Base-by-base conservation (phyloP, 2,888 invertebrate species). In the Chironomus tentans region DNA sequence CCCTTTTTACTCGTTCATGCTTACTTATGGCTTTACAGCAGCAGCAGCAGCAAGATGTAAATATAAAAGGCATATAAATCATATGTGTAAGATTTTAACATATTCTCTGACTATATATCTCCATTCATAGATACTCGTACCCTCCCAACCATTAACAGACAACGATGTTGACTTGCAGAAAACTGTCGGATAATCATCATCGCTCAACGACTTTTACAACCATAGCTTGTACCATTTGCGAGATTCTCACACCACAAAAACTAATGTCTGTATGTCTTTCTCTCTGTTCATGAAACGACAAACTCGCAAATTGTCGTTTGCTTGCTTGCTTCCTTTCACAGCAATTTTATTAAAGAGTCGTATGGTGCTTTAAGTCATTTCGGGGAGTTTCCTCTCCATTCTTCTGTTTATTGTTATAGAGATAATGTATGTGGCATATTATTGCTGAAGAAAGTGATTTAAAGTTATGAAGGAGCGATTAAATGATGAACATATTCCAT, bases 401-500 rank as follows among this genome's bases (percentile, higher is more conserved):
- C 38, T 38, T 38, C 38, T 38, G 38, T 2, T 38, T 38, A 38
- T 38, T 38, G 38, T 38, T 38, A 38, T 38, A 10, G 38, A 38
- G 38, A 38, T 38, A 38, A 38, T 38, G 38, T 38, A 38, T 38
- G 38, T 38, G 38, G 38, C 46, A 70, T 18, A n/a, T 15, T 28
- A 18, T 13, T 38, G 38, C 38, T 38, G 38, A 10, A 38, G 38
- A 38, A 38, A 38, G 47, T 47, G 50, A 56, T 71, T 71, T 56
- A 56, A 71, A 71, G 56, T 56, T 56, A 65, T 65, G 50, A 24
- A 71, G 13, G 65, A 50, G 24, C 71, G 71, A 71, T 71, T 71
- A 71, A 71, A 71, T 50, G 71, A 71, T 71, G 50, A 71, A 71
- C 71, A 56, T 71, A 56, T 56, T 71, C 22, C n/a, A 38, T 38